Percentiles rank a stretch among this genome's conserved stretches.
Conservation (phyloP, 2,113 vertebrate species). For the Mystacornis crossleyi region DNA sequence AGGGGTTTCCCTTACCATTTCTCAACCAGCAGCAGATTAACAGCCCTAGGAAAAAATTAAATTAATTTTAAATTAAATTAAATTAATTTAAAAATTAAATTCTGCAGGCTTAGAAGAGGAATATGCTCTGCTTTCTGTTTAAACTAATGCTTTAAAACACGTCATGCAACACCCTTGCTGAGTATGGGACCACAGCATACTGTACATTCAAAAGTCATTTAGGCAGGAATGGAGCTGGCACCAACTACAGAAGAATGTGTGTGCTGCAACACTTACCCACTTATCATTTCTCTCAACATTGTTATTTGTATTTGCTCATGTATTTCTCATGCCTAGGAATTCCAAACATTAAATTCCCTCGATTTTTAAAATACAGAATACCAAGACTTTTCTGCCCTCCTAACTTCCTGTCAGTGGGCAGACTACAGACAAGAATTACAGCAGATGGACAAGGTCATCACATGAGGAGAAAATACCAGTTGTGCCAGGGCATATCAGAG, state of each 20-base stretch:
- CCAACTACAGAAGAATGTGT: background rate
- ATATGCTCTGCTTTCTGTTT: background rate
- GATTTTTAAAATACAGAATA: background rate
- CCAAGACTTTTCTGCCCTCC: background rate
- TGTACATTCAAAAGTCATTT: background rate
- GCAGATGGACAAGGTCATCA: background rate
- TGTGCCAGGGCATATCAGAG: background rate
- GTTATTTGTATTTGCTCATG: background rate
- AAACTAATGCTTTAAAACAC: background rate
- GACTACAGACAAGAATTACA: background rate
- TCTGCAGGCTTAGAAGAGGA: background rate
- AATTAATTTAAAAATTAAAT: background rate
- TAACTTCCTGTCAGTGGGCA: background rate
- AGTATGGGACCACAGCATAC: rapidly evolving
- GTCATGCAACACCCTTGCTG: background rate
- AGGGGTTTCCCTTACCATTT: background rate
- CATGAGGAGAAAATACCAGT: background rate
- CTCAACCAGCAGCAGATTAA: background rate
- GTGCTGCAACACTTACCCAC: background rate
- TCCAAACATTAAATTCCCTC: background rate
- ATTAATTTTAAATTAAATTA: too few relatives aligned
- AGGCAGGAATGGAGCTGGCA: background rate
- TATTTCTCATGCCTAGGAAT: background rate
- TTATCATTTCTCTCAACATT: background rate
- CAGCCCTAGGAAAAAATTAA: background rate